Base-by-base conservation (phyloP, 1,140 invertebrate species). In the Anadara kagoshimensis region DNA sequence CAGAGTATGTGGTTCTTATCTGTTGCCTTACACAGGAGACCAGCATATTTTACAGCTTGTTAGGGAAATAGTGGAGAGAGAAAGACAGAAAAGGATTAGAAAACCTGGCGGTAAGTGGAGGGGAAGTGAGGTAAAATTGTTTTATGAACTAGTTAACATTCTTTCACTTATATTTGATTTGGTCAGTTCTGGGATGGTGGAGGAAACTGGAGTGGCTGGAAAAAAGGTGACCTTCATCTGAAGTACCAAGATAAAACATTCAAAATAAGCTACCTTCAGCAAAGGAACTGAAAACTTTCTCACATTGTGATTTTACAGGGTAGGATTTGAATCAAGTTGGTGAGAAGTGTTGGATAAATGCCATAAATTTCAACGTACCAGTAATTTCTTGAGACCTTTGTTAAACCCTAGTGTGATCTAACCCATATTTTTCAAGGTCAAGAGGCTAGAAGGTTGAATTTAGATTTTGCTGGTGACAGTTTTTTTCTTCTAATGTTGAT, bases 1-100 rank as follows among this genome's bases (percentile, higher is more conserved):
- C 83, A 87, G 56, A 78, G 80, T 63, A 69, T 90, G 29, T 90
- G 89, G 89, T 90, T 79, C 69, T 63, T 90, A 20, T 85, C 86
- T n/a, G 86, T 89, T 10, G 85, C 86, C 20, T 64, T 90, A 5
- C 82, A 85, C 71, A 79, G 84, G 49, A 79, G 85, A n/a, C 88
- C 85, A 53, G 80, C 84, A 18, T 76, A 85, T 20, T 77, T 62
- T 86, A 12, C 69, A 88, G 18, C 86, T 89, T 49, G 73, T 89
- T 36, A 69, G 73, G 56, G 72, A 83, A 61, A 81, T 87, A 66
- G 68, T 82, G 26, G 71, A 84, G 22, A 74, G 84, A 73, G 82
- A 84, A 76, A 75, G 73, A 54, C 54, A 56, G 44, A 73, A 76
- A 29, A 65, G 66, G 51, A 53, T 81, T 20, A 75, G 78, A 61